Conservation (phyloP, 2,888 invertebrate genomes). For the Drosophila putrida region DNA sequence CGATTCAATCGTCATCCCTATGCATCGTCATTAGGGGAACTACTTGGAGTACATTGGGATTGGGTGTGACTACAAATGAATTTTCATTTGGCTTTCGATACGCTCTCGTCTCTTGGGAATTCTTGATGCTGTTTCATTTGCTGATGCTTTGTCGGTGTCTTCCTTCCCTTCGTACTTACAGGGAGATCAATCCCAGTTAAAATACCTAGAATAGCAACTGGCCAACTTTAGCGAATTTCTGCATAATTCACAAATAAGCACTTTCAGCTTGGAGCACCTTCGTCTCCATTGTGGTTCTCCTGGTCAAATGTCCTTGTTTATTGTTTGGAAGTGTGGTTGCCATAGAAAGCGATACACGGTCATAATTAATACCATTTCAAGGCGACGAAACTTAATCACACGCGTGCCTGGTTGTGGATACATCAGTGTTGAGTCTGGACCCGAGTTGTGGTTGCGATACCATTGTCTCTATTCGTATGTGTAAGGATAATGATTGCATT, state of each 20-base stretch:
- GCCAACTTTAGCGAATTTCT: slow-evolving; percentile 6
- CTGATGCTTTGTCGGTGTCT: neutral
- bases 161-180: neutral
- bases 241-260: slow-evolving; percentile 37
- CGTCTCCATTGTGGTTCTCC: neutral
- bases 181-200: slow-evolving; percentile 4
- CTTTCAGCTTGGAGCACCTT: slow-evolving; percentile 6
- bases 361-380: slow-evolving; percentile 54
- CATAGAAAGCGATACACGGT: slow-evolving; percentile 23
- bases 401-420: slow-evolving; percentile 25
- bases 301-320: slow-evolving; percentile 4
- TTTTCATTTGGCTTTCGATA: slow-evolving; percentile 65
- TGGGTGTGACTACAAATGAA: slow-evolving; percentile 69
- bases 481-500: neutral
- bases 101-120: slow-evolving; percentile 27
- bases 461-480: slow-evolving; percentile 1
- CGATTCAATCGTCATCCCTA: slow-evolving; percentile 25
- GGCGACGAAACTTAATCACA: slow-evolving; percentile 42
- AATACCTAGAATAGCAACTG: neutral
- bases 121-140: too few species aligned
- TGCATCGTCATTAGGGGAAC: slow-evolving; percentile 34
- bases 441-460: slow-evolving; percentile 19
- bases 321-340: slow-evolving; percentile 11
- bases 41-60: slow-evolving; percentile 14
- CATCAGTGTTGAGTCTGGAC: neutral